Evolutionary conservation across 2,113 vertebrate species (phyloP), one percentile per base, ranked within the genome.

Genomic region (Vireo altiloquus): DNA sequence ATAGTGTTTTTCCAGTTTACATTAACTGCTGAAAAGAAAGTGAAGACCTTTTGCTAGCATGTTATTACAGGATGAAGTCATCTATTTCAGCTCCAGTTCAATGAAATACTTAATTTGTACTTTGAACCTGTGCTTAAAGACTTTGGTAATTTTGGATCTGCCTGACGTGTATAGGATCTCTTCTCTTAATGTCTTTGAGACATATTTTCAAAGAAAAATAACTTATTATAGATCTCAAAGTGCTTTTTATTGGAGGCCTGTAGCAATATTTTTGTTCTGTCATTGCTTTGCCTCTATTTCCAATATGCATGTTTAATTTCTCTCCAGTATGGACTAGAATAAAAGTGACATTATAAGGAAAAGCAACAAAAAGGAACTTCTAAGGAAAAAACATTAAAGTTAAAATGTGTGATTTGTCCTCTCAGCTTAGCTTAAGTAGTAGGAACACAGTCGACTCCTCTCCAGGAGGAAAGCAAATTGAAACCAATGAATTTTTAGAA

Each of bases 81-180:
- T 94, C 57, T 71, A 31, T 93, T 92, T 87, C 71, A 87, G 37
- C 61, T 85, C 10, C 28, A 60, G 39, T 82, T 90, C 47, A 79
- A 65, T 79, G 53, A 87, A 93, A 82, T 82, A 60, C 78, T 95
- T 91, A 79, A 79, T 91, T 91, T 94, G 30, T 82, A 37, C 56
- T 92, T 93, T 46, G 35, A 91, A 22, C 50, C 60, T 70, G 13
- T 81, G 77, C 90, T 94, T 94, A 78, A 91, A 71, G 93, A 42
- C 37, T 92, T 86, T 4, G 21, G 21, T 92, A 78, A 66, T 96
- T 89, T 94, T 84, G 56, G 31, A 82, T 89, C 47, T 87, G 52
- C 35, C 40, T 94, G n/a, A 74, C 20, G 78, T 75, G 46, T 83
- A 54, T 14, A 81, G 44, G 37, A 63, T 89, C 21, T 52, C 31